Percentiles rank a stretch among this genome's conserved stretches.
These are phyloP conservation scores for Neodiprion pinetum DNA, from an alignment of 1,140 invertebrate species.

Conservation along the genomic window DNA sequence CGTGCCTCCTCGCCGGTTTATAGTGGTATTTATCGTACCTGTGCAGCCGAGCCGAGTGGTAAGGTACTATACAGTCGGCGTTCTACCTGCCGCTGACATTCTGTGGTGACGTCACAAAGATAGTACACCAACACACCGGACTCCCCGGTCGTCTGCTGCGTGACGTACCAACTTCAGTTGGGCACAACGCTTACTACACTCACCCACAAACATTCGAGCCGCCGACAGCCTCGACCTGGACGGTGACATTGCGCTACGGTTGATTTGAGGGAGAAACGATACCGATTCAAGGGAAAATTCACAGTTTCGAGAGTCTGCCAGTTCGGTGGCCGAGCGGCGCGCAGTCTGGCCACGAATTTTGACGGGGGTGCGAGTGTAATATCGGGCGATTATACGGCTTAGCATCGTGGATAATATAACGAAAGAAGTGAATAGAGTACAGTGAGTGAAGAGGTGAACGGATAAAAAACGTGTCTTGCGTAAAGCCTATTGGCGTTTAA, in stretches of 20 bases:
- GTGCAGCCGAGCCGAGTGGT: not conserved
- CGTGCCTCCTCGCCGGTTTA: not conserved
- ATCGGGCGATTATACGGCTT: too few relatives aligned
- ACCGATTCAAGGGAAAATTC: too few relatives aligned
- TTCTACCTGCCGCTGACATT: constrained; percentile 12
- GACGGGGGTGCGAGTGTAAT: too few relatives aligned
- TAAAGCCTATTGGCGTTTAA: too few relatives aligned
- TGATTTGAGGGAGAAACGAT: too few relatives aligned
- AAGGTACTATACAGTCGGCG: not conserved
- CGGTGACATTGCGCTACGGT: not conserved
- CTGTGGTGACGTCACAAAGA: constrained; percentile 13
- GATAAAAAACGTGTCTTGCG: too few relatives aligned
- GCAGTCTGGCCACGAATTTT: too few relatives aligned
- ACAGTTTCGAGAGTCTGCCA: too few relatives aligned
- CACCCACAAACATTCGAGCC: constrained; percentile 1
- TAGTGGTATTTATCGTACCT: not conserved
- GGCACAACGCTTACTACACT: constrained; percentile 1
- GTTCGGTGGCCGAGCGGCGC: too few relatives aligned
- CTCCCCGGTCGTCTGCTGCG: constrained; percentile 6
- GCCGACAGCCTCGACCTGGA: constrained; percentile 6
- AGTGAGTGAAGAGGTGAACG: too few relatives aligned
- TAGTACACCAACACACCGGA: constrained; percentile 3
- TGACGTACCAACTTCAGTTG: not conserved
- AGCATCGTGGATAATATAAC: too few relatives aligned
- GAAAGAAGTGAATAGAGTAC: too few relatives aligned